phyloP scores from a whole-genome alignment of 2,888 invertebrate species.

The Cataglyphis albicans region DNA sequence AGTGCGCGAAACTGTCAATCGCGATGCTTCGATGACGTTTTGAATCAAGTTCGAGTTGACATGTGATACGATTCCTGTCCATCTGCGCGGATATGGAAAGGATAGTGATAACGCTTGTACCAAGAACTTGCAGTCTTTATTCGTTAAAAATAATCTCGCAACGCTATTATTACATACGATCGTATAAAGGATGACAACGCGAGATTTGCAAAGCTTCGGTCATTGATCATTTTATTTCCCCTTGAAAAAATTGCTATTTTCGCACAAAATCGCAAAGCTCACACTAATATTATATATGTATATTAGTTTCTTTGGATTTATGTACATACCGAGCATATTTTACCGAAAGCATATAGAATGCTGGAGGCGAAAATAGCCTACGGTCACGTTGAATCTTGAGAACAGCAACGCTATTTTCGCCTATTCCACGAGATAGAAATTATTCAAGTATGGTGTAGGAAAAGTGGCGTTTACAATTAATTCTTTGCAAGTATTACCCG shows the following conservation, averaged over 20 bases:
- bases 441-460: background rate
- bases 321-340: too few relatives aligned
- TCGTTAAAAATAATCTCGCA: constrained; percentile 7
- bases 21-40: background rate
- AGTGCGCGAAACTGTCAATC: background rate
- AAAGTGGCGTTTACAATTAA: constrained; percentile 13
- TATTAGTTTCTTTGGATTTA: background rate
- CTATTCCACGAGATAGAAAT: constrained; percentile 22
- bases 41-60: background rate
- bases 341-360: too few relatives aligned
- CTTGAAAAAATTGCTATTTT: background rate
- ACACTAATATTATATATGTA: background rate
- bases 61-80: background rate
- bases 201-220: background rate
- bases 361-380: too few relatives aligned
- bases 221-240: background rate
- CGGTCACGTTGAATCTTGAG: background rate
- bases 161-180: constrained; percentile 7
- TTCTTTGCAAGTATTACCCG: background rate
- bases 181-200: background rate
- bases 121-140: background rate
- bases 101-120: background rate
- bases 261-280: background rate
- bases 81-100: constrained; percentile 1
- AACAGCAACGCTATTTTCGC: background rate